Evolutionary conservation across 2,797 vertebrate species (phyloP), one percentile per base, ranked within the genome.

Genomic region (Sebastes minor): DNA sequence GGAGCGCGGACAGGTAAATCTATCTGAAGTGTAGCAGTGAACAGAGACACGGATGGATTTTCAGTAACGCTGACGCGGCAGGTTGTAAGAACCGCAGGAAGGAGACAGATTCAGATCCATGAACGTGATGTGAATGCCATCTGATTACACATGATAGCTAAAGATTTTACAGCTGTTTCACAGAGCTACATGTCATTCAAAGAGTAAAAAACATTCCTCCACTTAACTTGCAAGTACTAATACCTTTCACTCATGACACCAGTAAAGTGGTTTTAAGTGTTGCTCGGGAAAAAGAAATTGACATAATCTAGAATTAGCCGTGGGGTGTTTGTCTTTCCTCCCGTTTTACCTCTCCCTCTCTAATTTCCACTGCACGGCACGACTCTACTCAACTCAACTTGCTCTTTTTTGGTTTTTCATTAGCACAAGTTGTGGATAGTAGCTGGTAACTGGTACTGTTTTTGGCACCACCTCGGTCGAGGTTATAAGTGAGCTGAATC

Each of bases 1-100:
- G 71, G 35, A 18, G 4, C 23, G 8, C 7, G 35, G 55, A 67
- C 52, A 52, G 73, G 77, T 79, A 85, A 86, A 62, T 78, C 59
- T 64, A 74, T 81, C 89, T 83, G 67, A 84, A 64, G 20, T 87
- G 82, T 84, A 77, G 89, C 81, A 46, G 30, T 18, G 68, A 64
- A 60, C 46, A 33, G 49, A 85, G 71, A 65, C 63, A 0, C 0
- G 71, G 60, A 56, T 28, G 73, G 69, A 76, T 76, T 80, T 81
- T 81, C 49, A 65, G 76, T 25, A 42, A 42, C 27, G 6, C 59
- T n/a, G 60, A 63, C n/a, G 20, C 60, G 66, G 57, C 75, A 63
- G 72, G 65, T 64, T 83, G 52, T 57, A 42, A 49, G 71, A 80
- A 52, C 27, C 13, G 0, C 20, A 3, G 60, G 68, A 68, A 2